Evolutionary conservation across 2,113 vertebrate genomes (phyloP).

Genomic region (Triplophysa dalaica): DNA sequence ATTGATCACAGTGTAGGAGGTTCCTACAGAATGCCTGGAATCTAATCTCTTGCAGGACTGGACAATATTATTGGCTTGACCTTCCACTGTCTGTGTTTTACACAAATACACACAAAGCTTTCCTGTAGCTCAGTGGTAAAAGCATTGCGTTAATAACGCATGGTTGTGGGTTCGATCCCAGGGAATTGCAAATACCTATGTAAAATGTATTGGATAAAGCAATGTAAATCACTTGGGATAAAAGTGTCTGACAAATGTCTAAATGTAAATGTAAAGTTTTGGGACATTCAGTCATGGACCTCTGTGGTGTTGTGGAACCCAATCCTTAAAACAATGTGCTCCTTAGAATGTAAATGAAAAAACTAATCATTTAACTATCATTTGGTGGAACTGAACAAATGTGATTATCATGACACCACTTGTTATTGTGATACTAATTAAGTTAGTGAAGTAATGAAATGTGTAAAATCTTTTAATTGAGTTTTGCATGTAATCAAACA

Average conservation of each 20-base stretch:
- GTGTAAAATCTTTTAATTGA: background rate
- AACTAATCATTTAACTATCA: no score
- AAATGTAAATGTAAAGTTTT: no score
- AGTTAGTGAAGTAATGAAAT: background rate
- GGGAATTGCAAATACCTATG: no score
- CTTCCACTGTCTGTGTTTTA: conserved; percentile 19
- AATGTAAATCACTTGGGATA: no score
- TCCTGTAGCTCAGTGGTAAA: no score
- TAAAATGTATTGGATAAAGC: no score
- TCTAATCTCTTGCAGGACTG: conserved; percentile 42
- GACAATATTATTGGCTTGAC: conserved; percentile 45
- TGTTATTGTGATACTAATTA: background rate
- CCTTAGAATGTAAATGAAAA: no score
- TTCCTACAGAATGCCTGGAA: conserved; percentile 50
- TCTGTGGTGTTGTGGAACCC: background rate
- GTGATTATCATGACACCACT: no score
- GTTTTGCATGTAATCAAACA: background rate
- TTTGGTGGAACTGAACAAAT: no score
- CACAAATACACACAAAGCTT: background rate
- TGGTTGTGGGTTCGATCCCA: no score
- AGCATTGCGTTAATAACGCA: no score
- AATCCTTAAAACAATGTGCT: background rate
- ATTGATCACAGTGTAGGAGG: conserved; percentile 31
- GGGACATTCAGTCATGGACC: background rate
- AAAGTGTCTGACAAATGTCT: no score